Evolutionary conservation across 2,888 invertebrate genomes (phyloP), one percentile per base, ranked within the genome.

Genomic region (Lutraria lutraria): DNA sequence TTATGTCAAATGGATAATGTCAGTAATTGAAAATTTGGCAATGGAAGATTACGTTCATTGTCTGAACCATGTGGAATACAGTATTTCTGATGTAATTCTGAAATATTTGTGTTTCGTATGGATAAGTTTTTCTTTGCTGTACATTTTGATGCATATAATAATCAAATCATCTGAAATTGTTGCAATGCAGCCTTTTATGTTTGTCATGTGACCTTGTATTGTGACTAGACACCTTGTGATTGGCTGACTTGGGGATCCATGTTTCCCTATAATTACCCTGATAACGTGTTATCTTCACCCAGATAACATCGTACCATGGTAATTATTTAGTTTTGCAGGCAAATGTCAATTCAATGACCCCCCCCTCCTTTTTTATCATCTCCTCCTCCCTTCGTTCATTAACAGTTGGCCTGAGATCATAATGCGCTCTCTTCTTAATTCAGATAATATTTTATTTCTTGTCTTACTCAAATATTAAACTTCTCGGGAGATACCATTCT

Each of bases 241-340:
- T 68, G 63, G 63, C 12, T 68, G 63, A 68, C n/a, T 43, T 43
- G 63, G 56, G 63, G 63, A 25, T 25, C 63, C 63, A 68, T 68
- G 63, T 83, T 72, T 68, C 52, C 72, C 56, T 31, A 53, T 85
- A 85, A 85, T 85, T 85, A 76, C n/a, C 52, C 31, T 53, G 85
- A 79, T 76, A 52, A 79, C 54, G 72, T 85, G 85, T 76, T 76
- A 85, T 85, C 85, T 56, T 8, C 16, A 0, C 29, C 15, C 15
- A 54, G 85, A 85, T 85, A 85, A 76, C 76, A 53, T 31, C 81
- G 54, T 56, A 12, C 63, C 53, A 85, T n/a, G 13, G 54, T 85
- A 76, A 85, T 85, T 76, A 85, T 19, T 43, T 52, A 68, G 72
- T 52, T 72, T 83, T 83, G 68, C 25, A 72, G 83, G 29, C 83